A percentile compares a stretch with the other conserved stretches of the same genome.
Evolutionary conservation across 2,113 vertebrate species (phyloP).

Genomic region (Semnornis frantzii): DNA sequence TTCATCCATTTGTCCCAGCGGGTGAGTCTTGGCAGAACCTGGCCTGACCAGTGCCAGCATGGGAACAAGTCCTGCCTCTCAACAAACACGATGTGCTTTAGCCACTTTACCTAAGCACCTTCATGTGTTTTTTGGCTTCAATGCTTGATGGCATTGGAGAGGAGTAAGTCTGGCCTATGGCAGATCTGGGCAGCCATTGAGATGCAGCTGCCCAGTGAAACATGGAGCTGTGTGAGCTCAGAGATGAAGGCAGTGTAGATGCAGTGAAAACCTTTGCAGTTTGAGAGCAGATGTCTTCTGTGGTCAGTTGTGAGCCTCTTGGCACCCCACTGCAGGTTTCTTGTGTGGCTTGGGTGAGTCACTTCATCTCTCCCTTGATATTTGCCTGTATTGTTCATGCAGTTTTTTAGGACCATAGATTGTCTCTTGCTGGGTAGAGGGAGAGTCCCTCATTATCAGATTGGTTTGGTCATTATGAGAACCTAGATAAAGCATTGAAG

Average conservation of each 20-base stretch:
- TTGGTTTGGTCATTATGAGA: background rate
- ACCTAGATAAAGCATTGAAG: background rate
- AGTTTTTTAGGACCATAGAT: background rate
- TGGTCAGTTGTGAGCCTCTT: background rate
- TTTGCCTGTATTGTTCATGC: background rate
- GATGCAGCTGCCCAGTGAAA: background rate
- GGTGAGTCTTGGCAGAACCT: background rate
- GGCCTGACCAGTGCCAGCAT: rapidly evolving
- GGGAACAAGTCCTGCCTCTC: background rate
- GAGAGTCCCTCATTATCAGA: background rate
- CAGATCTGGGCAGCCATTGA: rapidly evolving
- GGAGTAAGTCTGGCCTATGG: background rate
- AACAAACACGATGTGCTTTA: background rate
- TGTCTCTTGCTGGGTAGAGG: background rate
- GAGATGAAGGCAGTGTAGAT: background rate
- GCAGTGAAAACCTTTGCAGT: background rate
- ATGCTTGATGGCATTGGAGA: background rate
- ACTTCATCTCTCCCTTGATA: background rate
- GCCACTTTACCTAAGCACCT: background rate
- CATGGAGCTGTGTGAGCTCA: background rate
- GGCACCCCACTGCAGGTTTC: background rate
- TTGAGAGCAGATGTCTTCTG: background rate
- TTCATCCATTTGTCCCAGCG: background rate
- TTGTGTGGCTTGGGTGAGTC: background rate
- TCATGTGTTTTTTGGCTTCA: background rate